Conservation (phyloP, 1,140 invertebrate species). For the Solenopsis invicta region DNA sequence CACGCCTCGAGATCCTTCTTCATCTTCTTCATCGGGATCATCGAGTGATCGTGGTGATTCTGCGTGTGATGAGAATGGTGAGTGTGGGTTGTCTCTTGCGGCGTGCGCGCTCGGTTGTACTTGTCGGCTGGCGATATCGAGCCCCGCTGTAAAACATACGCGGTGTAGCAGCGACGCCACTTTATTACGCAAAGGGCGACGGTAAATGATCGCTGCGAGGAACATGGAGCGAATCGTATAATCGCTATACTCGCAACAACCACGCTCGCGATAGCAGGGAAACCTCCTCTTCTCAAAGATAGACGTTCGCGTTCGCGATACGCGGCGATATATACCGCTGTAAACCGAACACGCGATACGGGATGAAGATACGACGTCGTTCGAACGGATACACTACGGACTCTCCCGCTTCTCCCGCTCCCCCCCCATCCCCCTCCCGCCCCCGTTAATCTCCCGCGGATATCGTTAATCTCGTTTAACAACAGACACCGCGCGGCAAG, state of each 20-base stretch:
- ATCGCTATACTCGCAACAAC: slow-evolving; percentile 40
- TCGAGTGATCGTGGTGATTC: slow-evolving; percentile 86
- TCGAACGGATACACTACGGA: slow-evolving; percentile 9
- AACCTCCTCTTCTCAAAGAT: background rate
- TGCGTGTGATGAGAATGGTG: slow-evolving; percentile 85
- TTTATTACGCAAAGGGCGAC: background rate
- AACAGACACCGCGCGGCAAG: slow-evolving; percentile 71
- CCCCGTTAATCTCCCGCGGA: slow-evolving; percentile 60
- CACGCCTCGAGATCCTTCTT: slow-evolving; percentile 84
- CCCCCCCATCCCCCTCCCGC: background rate
- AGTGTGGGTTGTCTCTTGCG: slow-evolving; percentile 86
- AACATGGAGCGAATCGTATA: background rate
- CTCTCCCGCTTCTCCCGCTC: background rate
- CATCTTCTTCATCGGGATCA: slow-evolving; percentile 84
- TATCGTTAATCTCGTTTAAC: slow-evolving; percentile 68
- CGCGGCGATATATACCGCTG: background rate
- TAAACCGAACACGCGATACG: slow-evolving; percentile 8
- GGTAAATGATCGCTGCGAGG: background rate
- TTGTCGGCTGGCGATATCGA: slow-evolving; percentile 86
- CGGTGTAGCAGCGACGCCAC: slow-evolving; percentile 20
- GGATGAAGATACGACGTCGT: slow-evolving; percentile 20
- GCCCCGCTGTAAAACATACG: slow-evolving; percentile 90
- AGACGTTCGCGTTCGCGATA: slow-evolving; percentile 20
- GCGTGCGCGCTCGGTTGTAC: slow-evolving; percentile 90
- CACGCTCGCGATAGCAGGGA: background rate